phyloP scores from a whole-genome alignment of 2,888 invertebrate genomes.

The Watsonalla binaria region DNA sequence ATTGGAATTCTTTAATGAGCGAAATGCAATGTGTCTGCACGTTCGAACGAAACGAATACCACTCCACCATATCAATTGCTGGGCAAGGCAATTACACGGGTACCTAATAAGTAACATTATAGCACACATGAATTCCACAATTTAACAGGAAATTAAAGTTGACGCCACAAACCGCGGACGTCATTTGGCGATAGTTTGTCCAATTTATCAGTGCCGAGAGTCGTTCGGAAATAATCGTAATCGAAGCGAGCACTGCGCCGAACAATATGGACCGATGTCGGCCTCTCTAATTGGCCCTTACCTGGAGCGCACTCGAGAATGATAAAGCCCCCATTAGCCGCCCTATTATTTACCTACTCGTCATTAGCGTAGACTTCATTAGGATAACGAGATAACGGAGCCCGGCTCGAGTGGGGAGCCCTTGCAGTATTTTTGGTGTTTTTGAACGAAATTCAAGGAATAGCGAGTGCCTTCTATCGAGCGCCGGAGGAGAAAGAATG shows the following conservation, averaged over 20 bases:
- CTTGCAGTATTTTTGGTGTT: slow-evolving; percentile 64
- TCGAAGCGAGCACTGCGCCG: slow-evolving; percentile 71
- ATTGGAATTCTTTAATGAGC: slow-evolving; percentile 29
- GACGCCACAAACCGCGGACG: slow-evolving; percentile 61
- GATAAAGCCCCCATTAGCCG: slow-evolving; percentile 79
- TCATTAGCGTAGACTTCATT: slow-evolving; percentile 79
- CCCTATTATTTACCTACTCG: slow-evolving; percentile 80
- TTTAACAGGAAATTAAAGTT: slow-evolving; percentile 64
- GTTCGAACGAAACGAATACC: slow-evolving; percentile 5
- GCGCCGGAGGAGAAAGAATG: slow-evolving; percentile 33
- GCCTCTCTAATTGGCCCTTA: slow-evolving; percentile 78
- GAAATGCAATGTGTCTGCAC: slow-evolving; percentile 27
- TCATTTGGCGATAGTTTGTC: slow-evolving; percentile 75
- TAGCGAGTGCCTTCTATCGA: slow-evolving; percentile 35
- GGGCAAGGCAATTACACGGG: slow-evolving; percentile 30
- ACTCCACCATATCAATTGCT: slow-evolving; percentile 28
- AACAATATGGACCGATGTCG: slow-evolving; percentile 77
- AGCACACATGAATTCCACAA: slow-evolving; percentile 42
- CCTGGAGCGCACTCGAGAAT: slow-evolving; percentile 79
- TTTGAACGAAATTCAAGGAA: slow-evolving; percentile 56
- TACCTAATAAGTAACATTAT: slow-evolving; percentile 28
- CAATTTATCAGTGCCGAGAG: slow-evolving; percentile 74
- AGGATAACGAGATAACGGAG: slow-evolving; percentile 79
- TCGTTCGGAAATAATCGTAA: slow-evolving; percentile 76
- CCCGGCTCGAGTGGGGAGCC: slow-evolving; percentile 55